Evolutionary conservation across 2,888 invertebrate genomes (phyloP).

Genomic region (Chrysodeixis includens): DNA sequence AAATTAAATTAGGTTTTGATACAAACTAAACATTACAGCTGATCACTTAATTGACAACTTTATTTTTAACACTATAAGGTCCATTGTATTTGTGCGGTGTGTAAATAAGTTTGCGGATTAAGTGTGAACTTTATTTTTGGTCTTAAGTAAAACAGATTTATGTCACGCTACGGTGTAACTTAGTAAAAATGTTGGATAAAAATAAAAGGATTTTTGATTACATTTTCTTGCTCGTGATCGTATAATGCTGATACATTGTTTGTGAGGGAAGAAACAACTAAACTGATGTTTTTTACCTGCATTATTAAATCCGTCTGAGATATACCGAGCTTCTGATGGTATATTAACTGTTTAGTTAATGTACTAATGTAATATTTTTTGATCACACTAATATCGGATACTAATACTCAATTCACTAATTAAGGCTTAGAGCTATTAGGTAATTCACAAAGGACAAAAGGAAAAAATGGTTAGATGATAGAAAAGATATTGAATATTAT

Average conservation of each 20-base stretch:
- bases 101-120: constrained; percentile 18
- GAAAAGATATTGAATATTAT: too few species aligned
- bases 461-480: too few species aligned
- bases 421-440: too few species aligned
- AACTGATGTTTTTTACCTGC: neutral
- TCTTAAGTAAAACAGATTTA: constrained; percentile 72
- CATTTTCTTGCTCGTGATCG: constrained; percentile 22
- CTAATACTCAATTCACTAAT: too few species aligned
- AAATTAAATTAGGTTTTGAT: constrained; percentile 76
- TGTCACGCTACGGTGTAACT: constrained; percentile 68
- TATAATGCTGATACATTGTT: neutral
- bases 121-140: constrained; percentile 69
- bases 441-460: too few species aligned
- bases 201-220: constrained; percentile 38
- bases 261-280: neutral
- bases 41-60: neutral
- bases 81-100: constrained; percentile 10
- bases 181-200: constrained; percentile 41
- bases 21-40: constrained; percentile 12
- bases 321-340: too few species aligned
- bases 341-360: too few species aligned
- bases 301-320: too few species aligned
- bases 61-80: neutral
- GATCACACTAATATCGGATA: too few species aligned
- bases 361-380: too few species aligned